These are phyloP conservation scores for Apodemia hepburni DNA, from an alignment of 2,888 invertebrate genomes.

Conservation along the genomic window DNA sequence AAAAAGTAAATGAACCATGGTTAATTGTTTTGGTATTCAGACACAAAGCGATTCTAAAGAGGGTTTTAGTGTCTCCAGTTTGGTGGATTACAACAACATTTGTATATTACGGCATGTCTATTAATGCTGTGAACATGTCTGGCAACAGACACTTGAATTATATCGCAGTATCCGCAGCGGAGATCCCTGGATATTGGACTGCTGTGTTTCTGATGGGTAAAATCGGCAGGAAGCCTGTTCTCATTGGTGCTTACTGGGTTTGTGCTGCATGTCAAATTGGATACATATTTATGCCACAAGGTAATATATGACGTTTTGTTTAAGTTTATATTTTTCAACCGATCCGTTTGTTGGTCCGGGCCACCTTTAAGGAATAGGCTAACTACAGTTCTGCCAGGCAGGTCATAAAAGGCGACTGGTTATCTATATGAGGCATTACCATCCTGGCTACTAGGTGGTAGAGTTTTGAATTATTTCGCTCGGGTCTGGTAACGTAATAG, in stretches of 20 bases:
- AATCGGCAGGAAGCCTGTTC: constrained; percentile 54
- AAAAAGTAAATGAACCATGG: constrained; percentile 45
- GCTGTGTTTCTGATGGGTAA: constrained; percentile 78
- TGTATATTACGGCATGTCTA: constrained; percentile 86
- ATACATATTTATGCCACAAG: constrained; percentile 33
- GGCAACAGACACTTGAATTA: constrained; percentile 85
- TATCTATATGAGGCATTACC: too few species aligned
- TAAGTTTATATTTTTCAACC: too few species aligned
- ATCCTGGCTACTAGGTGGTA: too few species aligned
- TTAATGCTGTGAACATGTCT: constrained; percentile 83
- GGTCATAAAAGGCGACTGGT: too few species aligned
- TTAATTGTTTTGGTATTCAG: constrained; percentile 48
- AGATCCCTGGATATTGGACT: constrained; percentile 82
- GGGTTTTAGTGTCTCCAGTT: constrained; percentile 77
- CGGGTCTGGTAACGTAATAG: too few species aligned
- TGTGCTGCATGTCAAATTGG: constrained; percentile 34
- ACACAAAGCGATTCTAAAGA: constrained; percentile 45
- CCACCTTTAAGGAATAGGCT: too few species aligned
- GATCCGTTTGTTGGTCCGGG: too few species aligned
- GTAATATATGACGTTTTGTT: constrained; percentile 37
- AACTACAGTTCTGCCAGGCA: too few species aligned
- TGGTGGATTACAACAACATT: constrained; percentile 87
- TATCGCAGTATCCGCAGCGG: constrained; percentile 78
- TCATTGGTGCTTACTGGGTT: constrained; percentile 35
- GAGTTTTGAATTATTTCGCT: neutral